Conservation (phyloP, 2,888 invertebrate species). For the Stenchaetothrips biformis region DNA sequence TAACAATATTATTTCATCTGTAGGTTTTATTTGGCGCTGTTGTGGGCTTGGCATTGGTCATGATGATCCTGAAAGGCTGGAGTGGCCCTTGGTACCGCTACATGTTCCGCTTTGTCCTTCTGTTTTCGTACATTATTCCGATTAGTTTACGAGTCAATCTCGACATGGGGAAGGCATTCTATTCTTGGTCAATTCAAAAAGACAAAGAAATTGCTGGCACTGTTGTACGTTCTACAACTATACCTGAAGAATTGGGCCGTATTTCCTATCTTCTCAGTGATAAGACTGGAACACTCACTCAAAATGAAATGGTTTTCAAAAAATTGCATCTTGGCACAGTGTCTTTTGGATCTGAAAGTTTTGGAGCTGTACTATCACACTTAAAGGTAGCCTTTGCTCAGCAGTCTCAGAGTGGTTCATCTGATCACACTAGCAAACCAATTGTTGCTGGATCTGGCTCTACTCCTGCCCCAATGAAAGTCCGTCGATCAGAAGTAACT, state of each 20-base stretch:
- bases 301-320: conserved; percentile 98
- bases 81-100: conserved; percentile 95
- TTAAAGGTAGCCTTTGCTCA: conserved; percentile 15
- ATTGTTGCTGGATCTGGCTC: conserved; percentile 30
- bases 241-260: conserved; percentile 95
- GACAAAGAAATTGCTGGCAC: conserved; percentile 92
- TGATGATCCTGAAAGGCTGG: conserved; percentile 96
- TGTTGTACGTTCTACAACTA: conserved; percentile 94
- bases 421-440: conserved; percentile 30
- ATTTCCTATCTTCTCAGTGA: conserved; percentile 95
- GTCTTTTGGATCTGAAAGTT: conserved; percentile 79
- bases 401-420: background rate
- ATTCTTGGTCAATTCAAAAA: conserved; percentile 92
- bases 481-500: conserved; percentile 63
- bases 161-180: conserved; percentile 97
- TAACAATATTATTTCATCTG: conserved; percentile 22
- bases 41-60: conserved; percentile 80
- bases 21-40: conserved; percentile 84
- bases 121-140: conserved; percentile 99
- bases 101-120: conserved; percentile 90
- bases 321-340: conserved; percentile 91
- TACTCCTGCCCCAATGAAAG: conserved; percentile 44
- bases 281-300: conserved; percentile 97
- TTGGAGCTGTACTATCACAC: conserved; percentile 46
- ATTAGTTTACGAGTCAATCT: conserved; percentile 96